These are phyloP conservation scores for Salvator merianae DNA, from an alignment of 2,113 vertebrate species.

Conservation along the genomic window DNA sequence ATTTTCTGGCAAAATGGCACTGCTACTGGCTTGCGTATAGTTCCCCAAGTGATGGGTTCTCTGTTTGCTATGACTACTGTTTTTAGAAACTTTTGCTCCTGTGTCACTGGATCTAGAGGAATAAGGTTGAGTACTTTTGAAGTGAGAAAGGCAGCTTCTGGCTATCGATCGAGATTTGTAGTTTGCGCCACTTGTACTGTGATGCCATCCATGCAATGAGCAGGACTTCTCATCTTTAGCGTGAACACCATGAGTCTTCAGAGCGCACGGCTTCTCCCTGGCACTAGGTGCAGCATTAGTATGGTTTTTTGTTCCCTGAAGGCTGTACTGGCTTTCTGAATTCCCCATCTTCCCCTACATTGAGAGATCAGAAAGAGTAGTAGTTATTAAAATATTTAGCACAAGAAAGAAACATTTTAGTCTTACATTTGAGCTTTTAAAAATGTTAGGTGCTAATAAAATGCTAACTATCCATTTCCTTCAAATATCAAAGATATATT, in stretches of 20 bases:
- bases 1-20: constrained; percentile 71
- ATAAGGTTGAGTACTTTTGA: constrained; percentile 85
- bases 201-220: constrained; percentile 82
- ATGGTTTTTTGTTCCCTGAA: constrained; percentile 85
- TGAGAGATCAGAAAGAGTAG: constrained; percentile 52
- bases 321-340: constrained; percentile 96
- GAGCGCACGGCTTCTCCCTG: constrained; percentile 87
- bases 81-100: constrained; percentile 77
- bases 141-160: constrained; percentile 88
- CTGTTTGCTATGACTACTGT: constrained; percentile 66
- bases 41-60: constrained; percentile 67
- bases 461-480: constrained; percentile 52
- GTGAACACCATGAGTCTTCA: constrained; percentile 81
- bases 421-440: not conserved
- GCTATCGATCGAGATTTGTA: constrained; percentile 86
- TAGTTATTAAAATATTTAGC: constrained; percentile 27
- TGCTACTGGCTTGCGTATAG: constrained; percentile 64
- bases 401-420: constrained; percentile 33
- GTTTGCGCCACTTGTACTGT: constrained; percentile 64
- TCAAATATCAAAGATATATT: constrained; percentile 52
- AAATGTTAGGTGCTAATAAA: constrained; percentile 29
- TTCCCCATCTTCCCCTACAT: constrained; percentile 91
- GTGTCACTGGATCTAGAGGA: constrained; percentile 79
- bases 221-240: constrained; percentile 82
- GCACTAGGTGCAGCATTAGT: constrained; percentile 71